Percentiles rank a stretch among this genome's conserved stretches.
phyloP scores from a whole-genome alignment of 1,140 invertebrate species.

The Gryon sp. region DNA sequence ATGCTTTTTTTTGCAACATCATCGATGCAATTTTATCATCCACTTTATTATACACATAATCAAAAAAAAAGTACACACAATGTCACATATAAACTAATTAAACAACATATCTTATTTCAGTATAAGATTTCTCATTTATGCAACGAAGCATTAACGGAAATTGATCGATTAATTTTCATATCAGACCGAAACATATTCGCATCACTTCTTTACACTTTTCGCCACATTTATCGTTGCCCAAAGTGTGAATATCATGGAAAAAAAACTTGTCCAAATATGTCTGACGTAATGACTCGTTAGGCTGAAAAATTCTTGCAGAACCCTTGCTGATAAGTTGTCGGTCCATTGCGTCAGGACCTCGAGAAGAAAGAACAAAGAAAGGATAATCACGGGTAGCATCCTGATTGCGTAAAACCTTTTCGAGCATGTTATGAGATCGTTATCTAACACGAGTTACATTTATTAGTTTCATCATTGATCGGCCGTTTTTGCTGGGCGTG shows the following conservation, averaged over 20 bases:
- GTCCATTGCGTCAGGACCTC: conserved; percentile 53
- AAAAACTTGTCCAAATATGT: not conserved
- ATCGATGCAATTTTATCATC: too few species aligned
- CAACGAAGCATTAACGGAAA: too few species aligned
- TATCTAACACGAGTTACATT: conserved; percentile 62
- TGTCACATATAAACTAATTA: too few species aligned
- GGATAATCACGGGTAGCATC: conserved; percentile 61
- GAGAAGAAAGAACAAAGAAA: conserved; percentile 62
- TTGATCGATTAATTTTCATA: too few species aligned
- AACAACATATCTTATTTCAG: too few species aligned
- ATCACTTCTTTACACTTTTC: too few species aligned
- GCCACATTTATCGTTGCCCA: too few species aligned
- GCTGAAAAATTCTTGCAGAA: conserved; percentile 18
- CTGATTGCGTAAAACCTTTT: conserved; percentile 46
- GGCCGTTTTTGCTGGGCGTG: conserved; percentile 43
- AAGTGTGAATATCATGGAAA: conserved; percentile 8
- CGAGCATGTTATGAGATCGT: conserved; percentile 58
- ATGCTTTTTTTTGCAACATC: too few species aligned
- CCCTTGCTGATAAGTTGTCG: conserved; percentile 47
- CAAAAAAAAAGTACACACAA: too few species aligned
- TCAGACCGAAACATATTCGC: too few species aligned
- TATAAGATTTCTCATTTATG: too few species aligned
- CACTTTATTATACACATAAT: too few species aligned
- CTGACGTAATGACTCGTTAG: conserved; percentile 29
- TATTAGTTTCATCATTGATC: conserved; percentile 64